phyloP scores from a whole-genome alignment of 2,113 vertebrate species.

The Epinephelus moara region DNA sequence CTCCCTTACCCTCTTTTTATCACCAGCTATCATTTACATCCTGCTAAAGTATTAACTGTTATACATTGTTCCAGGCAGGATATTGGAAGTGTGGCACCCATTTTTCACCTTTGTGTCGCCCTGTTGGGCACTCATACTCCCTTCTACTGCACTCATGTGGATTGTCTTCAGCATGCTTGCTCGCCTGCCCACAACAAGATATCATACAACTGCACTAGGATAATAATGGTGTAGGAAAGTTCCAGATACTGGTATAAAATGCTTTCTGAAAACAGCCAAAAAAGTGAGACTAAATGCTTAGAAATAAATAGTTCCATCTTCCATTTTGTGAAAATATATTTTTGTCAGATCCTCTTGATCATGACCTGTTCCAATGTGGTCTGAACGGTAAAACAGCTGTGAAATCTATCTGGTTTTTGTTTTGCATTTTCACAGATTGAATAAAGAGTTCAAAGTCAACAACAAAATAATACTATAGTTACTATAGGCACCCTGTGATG shows the following conservation, averaged over 20 bases:
- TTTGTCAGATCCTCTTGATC: background rate
- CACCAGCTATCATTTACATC: background rate
- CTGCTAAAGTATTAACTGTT: background rate
- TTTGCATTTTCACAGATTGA: too few relatives aligned
- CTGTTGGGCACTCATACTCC: background rate
- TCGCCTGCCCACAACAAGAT: background rate
- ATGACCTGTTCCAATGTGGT: too few relatives aligned
- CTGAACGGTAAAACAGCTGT: too few relatives aligned
- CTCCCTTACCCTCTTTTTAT: background rate
- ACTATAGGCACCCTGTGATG: too few relatives aligned
- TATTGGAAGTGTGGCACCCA: background rate
- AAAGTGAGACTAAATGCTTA: background rate
- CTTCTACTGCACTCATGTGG: background rate
- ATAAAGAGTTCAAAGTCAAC: too few relatives aligned
- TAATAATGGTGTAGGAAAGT: background rate
- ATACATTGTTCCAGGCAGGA: background rate
- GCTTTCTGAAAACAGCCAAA: background rate
- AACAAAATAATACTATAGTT: too few relatives aligned
- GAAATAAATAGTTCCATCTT: background rate
- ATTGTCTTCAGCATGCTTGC: background rate
- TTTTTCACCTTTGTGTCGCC: conserved; percentile 3
- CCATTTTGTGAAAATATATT: background rate
- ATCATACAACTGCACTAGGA: background rate
- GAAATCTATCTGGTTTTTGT: too few relatives aligned
- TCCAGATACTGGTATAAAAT: background rate